Evolutionary conservation across 2,888 invertebrate species (phyloP), one percentile per base, ranked within the genome.

Genomic region (Hetaerina titia): DNA sequence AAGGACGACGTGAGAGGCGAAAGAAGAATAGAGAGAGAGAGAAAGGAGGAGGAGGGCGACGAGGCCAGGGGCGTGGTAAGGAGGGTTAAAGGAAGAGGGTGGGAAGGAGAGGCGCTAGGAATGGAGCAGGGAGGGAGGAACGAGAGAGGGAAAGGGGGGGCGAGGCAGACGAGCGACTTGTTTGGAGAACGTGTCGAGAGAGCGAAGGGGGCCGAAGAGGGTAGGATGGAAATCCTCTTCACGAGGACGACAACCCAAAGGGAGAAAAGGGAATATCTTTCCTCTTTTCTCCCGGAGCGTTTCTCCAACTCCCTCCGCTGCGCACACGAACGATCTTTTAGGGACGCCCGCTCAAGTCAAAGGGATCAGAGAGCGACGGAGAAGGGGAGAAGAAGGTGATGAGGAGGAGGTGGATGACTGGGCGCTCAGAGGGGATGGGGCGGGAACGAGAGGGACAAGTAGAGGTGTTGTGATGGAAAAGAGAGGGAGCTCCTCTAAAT

Each of bases 161-260:
- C 6, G 63, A 56, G 56, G 92, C 31, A 69, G 69, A 56, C 64
- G 69, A 92, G 92, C 69, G 92, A 69, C 92, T 92, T 92, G 90
- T 92, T 69, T 92, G 92, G 69, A 92, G 69, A 69, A 74, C 64
- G 92, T 69, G 64, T 89, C 89, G 57, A 56, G n/a, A 15, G 90
- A 60, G 60, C 81, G 25, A n/a, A 25, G 8, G 90, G 90, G 60
- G 13, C 25, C 15, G 92, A 92, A 92, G 56, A n/a, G 81, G 31
- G 31, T 11, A 64, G 92, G 92, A 92, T n/a, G 81, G 81, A 69
- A 56, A 56, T 69, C 69, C 56, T 92, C 92, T 92, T 64, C 31
- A 92, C 56, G 64, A 19, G 63, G 63, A 56, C 69, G 92, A 64
- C 56, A 69, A n/a, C 69, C 74, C 92, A 69, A 92, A 56, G n/a